phyloP scores from a whole-genome alignment of 2,113 vertebrate species.

The Petroica traversi region DNA sequence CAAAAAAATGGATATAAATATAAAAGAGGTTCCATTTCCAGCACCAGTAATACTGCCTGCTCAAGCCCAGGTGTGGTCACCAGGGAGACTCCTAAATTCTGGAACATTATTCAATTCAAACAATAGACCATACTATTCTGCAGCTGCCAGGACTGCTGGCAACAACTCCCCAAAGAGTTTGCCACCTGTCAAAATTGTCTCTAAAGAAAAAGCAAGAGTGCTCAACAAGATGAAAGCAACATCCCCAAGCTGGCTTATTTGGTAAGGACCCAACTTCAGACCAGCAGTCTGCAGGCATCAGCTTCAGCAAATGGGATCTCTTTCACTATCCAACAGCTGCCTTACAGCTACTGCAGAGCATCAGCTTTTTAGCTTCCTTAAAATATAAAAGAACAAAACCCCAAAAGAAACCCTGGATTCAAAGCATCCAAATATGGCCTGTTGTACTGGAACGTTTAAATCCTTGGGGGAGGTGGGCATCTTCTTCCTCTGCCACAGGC shows the following conservation, averaged over 20 bases:
- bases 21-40: slow-evolving; percentile 67
- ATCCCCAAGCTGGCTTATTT: slow-evolving; percentile 41
- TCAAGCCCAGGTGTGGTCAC: slow-evolving; percentile 45
- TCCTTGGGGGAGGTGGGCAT: slow-evolving; percentile 60
- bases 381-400: slow-evolving; percentile 8
- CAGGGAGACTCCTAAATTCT: slow-evolving; percentile 31
- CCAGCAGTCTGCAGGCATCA: slow-evolving; percentile 35
- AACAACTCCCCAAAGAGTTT: slow-evolving; percentile 24
- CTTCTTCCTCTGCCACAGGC: slow-evolving; percentile 42
- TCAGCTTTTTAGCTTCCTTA: slow-evolving; percentile 67
- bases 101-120: slow-evolving; percentile 37
- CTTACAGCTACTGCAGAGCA: slow-evolving; percentile 65
- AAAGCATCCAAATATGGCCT: slow-evolving; percentile 71
- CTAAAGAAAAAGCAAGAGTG: slow-evolving; percentile 44
- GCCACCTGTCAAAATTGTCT: slow-evolving; percentile 37
- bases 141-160: slow-evolving; percentile 47
- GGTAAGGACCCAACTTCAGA: slow-evolving; percentile 37
- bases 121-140: background rate
- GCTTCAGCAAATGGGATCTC: slow-evolving; percentile 46
- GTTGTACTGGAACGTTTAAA: slow-evolving; percentile 68
- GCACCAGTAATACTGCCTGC: slow-evolving; percentile 76
- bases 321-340: slow-evolving; percentile 44
- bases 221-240: slow-evolving; percentile 36
- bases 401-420: slow-evolving; percentile 49
- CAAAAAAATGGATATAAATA: slow-evolving; percentile 55